These are phyloP conservation scores for Mus pahari DNA, from an alignment of 2,113 vertebrate genomes.

Conservation along the genomic window DNA sequence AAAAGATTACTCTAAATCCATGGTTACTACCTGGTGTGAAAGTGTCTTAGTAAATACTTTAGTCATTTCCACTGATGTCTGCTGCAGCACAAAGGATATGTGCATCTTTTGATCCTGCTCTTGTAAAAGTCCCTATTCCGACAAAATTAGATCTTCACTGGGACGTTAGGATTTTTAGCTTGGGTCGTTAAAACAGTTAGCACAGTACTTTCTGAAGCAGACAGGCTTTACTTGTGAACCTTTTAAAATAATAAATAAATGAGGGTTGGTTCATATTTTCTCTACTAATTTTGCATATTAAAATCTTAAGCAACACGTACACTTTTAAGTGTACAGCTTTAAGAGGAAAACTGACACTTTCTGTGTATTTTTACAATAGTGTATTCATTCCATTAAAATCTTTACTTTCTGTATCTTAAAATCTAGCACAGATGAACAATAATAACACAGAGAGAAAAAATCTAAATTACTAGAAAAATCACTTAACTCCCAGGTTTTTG, in stretches of 20 bases:
- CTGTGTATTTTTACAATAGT: conserved; percentile 35
- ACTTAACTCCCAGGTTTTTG: background rate
- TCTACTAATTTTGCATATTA: conserved; percentile 46
- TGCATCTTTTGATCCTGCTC: background rate
- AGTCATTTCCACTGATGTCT: background rate
- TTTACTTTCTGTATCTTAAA: conserved; percentile 44
- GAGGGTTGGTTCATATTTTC: conserved; percentile 5
- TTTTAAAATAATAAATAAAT: conserved; percentile 55
- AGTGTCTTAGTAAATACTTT: background rate
- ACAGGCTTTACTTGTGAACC: conserved; percentile 56
- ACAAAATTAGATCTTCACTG: background rate
- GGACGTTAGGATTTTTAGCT: background rate
- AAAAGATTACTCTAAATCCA: background rate
- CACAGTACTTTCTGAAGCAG: conserved; percentile 19
- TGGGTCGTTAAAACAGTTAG: conserved; percentile 44
- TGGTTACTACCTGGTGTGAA: background rate
- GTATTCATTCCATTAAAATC: conserved; percentile 60
- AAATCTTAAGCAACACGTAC: conserved; percentile 48
- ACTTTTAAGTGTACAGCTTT: no score
- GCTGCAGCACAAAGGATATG: background rate
- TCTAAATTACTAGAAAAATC: conserved; percentile 28
- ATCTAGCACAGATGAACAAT: conserved; percentile 28
- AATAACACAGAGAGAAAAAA: background rate
- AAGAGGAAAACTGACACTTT: conserved; percentile 39
- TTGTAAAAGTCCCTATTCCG: conserved; percentile 3